Base-by-base conservation (phyloP, 2,113 vertebrate genomes). In the Phrynosoma blainvillii region DNA sequence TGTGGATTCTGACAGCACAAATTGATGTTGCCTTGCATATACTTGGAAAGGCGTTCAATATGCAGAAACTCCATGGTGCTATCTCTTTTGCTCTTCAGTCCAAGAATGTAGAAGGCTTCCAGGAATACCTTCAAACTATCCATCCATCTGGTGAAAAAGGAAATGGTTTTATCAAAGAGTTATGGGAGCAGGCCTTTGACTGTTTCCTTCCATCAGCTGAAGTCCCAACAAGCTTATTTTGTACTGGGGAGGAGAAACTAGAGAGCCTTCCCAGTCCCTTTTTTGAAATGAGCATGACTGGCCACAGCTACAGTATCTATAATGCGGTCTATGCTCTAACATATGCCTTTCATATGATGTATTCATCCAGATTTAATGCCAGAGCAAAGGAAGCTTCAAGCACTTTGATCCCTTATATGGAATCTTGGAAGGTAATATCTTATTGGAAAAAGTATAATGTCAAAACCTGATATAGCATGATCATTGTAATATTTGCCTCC, bases 1-100 rank as follows among this genome's bases (percentile, higher is more conserved):
- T 81, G 30, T 81, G 79, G 79, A 59, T 81, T 62, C 20, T 62
- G 32, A 84, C 83, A 14, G 83, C 83, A 23, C 83, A 84, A 36
- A 56, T 75, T 23, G 83, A 84, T 84, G 20, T 84, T 21, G 36
- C n/a, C 11, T 74, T 84, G 18, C 42, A 36, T 36, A 6, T 23
- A 18, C 2, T 74, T 13, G 70, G 59, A 59, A 84, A 36, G 52
- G 20, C 1, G 20, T 74, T 56, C 54, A 52, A 84, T 32, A 75
- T 73, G 2, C 47, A 74, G 12, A 25, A 12, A 13, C 7, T 84
- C 52, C 83, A 84, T 40, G 70, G 83, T 73, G 52, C 47, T 14
- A 59, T 84, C 9, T 74, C 30, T 20, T 84, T 84, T 52, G 21
- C 83, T 13, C 54, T 74, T 14, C 52, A 75, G 11, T 74, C 83